Base-by-base conservation (phyloP, 2,888 invertebrate genomes). In the Charanyca ferruginea region DNA sequence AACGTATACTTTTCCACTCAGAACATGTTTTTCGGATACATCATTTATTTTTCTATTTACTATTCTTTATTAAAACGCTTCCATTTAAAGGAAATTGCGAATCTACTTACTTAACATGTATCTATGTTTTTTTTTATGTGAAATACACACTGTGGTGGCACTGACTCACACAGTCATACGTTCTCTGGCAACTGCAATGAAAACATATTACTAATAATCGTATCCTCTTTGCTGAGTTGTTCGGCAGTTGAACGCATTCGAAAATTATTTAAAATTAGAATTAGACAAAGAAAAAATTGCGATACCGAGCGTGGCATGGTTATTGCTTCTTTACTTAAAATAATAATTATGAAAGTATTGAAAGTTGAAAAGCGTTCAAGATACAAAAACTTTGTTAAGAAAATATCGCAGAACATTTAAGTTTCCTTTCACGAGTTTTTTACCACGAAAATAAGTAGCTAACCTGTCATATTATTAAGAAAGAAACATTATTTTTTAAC, bases 141-240 rank as follows among this genome's bases (percentile, higher is more conserved):
- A 63, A 49, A 69, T 64, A 25, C 42, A 35, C 32, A 25, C 23
- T 22, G 42, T 11, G 11, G 11, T 55, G 41, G 45, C 45, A 54
- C 38, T 85, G 83, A 82, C 47, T 81, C 79, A 81, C 66, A 41
- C 22, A 77, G 28, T 71, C 76, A 80, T 64, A 42, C 44, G 72
- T 81, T 81, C 51, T 79, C 68, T 73, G 64, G 73, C 70, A 80
- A 82, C 80, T 77, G 70, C 64, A 66, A 60, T 77, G 52, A 57
- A 66, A 74, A 73, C 52, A 49, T 52, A 59, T 61, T 51, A 58
- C n/a, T n/a, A n/a, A n/a, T 28, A 8, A 55, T 68, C 54, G 59
- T 63, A 63, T 72, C 48, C 53, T 68, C 63, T 35, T 60, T 66
- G 22, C 9, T 44, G 20, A 32, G 6, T 6, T 32, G 18, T 45